Evolutionary conservation across 2,113 vertebrate genomes (phyloP).

Genomic region (Rhabdornis inornatus): DNA sequence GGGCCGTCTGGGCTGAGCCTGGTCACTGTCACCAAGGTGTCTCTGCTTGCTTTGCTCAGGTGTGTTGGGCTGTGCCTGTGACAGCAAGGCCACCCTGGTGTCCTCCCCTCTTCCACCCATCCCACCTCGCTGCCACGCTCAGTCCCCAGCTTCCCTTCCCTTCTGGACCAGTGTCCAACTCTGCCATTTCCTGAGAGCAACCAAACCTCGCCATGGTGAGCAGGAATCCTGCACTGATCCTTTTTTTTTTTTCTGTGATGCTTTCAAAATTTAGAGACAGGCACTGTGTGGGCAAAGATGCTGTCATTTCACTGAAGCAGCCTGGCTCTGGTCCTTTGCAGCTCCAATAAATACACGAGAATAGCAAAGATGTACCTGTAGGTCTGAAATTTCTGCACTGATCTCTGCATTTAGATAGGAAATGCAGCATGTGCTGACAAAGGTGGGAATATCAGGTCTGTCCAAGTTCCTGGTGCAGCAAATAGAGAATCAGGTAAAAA

Average conservation of each 20-base stretch:
- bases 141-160: background rate
- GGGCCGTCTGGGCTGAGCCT: background rate
- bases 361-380: background rate
- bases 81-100: background rate
- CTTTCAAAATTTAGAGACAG: background rate
- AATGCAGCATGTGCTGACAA: background rate
- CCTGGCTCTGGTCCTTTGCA: background rate
- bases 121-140: fast-evolving
- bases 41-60: background rate
- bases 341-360: background rate
- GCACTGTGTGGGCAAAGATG: background rate
- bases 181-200: background rate
- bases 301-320: background rate
- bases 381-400: background rate
- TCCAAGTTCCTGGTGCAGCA: background rate
- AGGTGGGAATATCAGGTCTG: background rate
- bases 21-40: background rate
- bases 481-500: background rate
- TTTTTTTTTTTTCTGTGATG: background rate
- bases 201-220: fast-evolving
- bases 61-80: background rate
- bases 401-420: background rate
- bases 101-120: background rate
- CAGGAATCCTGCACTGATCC: background rate
- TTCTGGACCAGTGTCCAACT: background rate